Conservation (phyloP, 2,888 invertebrate species). For the Machimus rusticus region DNA sequence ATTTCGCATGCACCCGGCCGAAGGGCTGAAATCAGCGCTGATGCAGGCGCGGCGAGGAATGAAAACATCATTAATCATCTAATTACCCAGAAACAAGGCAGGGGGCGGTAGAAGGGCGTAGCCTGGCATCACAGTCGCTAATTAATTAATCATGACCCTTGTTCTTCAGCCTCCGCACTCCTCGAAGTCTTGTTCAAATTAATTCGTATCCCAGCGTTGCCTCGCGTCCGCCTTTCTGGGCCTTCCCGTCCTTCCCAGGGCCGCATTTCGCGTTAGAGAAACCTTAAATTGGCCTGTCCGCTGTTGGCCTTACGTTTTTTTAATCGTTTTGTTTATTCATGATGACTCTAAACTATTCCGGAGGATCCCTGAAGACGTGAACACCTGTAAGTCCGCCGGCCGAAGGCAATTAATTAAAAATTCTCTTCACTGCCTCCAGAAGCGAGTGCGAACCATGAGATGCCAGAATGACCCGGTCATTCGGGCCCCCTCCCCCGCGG, state of each 20-base stretch:
- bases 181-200: background rate
- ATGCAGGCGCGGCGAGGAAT: background rate
- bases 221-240: background rate
- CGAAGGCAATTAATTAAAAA: background rate
- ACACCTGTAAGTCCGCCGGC: background rate
- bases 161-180: background rate
- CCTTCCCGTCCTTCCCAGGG: background rate
- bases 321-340: constrained; percentile 3
- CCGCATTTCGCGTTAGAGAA: background rate
- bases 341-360: background rate
- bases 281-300: background rate
- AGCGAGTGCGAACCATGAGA: background rate
- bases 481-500: background rate
- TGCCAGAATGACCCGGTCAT: background rate
- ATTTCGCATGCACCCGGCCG: background rate
- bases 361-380: background rate
- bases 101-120: constrained; percentile 12
- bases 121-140: background rate
- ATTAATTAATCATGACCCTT: constrained; percentile 29
- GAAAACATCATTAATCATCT: constrained; percentile 30
- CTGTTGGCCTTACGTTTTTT: background rate
- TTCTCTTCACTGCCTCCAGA: background rate
- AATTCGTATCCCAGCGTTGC: background rate
- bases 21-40: background rate
- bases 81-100: constrained; percentile 5